Base-by-base conservation (phyloP, 2,888 invertebrate genomes). In the Psococerastis gibbosa region DNA sequence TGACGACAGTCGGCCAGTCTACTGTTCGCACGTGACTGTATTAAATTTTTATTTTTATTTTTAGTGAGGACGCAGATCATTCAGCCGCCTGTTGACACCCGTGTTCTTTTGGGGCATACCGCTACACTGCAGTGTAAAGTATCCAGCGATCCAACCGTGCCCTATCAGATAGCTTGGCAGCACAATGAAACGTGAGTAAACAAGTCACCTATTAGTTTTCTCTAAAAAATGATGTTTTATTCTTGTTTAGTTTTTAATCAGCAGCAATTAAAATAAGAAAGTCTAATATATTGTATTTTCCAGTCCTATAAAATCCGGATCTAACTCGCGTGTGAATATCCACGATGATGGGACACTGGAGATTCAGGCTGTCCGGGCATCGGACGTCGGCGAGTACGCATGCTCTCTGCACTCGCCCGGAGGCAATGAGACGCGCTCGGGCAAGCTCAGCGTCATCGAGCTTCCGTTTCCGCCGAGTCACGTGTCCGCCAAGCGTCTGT, bases 111-210 rank as follows among this genome's bases (percentile, higher is more conserved):
- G 48, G 94, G 95, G 17, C 81, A 91, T 52, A 89, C 87, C 43
- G 91, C 94, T 11, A 82, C 85, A 35, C 66, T 98, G 51, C 88
- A 88, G 57, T 98, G 97, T 65, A 87, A 85, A 66, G 85, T 95
- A 47, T 84, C 85, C 31, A 84, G 83, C 56, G 94, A 95, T 64
- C 80, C 85, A 38, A 78, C 78, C 49, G 84, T 89, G 34, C 78
- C 81, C 45, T 88, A 75, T 60, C 78, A 82, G 57, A 75, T 88
- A 51, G 78, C 81, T 56, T 91, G 89, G 89, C 83, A 78, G 61
- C 83, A 85, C 55, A 80, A 87, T 59, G 75, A 78, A 57, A 79
- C 79, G 80, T 80, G 63, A 68, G 77, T 71, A n/a, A n/a, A n/a
- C n/a, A n/a, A n/a, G n/a, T n/a, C n/a, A 50, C 9, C 9, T 16